Evolutionary conservation across 2,113 vertebrate species (phyloP).

Genomic region (Mixornis gularis): DNA sequence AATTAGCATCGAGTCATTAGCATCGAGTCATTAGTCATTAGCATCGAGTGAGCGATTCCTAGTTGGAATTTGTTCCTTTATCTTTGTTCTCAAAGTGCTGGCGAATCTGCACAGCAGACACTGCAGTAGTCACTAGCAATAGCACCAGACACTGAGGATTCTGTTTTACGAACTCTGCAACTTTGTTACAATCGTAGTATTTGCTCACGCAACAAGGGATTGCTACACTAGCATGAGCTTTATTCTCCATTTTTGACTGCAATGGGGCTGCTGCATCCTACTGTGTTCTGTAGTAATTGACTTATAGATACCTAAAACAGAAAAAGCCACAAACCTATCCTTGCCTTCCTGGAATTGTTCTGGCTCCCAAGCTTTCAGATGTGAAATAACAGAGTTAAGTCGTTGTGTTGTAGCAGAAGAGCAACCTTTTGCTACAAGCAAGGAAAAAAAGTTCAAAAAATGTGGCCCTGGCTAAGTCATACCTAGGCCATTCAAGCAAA

Average conservation of each 20-base stretch:
- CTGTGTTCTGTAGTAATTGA: background rate
- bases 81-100: background rate
- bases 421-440: background rate
- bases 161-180: background rate
- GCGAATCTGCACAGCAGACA: background rate
- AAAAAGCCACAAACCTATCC: background rate
- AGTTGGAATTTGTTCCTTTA: background rate
- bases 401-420: background rate
- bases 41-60: background rate
- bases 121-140: too few relatives aligned
- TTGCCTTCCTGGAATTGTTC: background rate
- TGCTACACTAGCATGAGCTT: background rate
- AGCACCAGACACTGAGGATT: background rate
- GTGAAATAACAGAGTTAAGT: background rate
- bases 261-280: background rate
- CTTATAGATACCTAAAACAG: background rate
- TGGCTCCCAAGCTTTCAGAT: background rate
- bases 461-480: background rate
- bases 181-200: background rate
- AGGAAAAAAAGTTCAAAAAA: background rate
- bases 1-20: too few relatives aligned
- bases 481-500: background rate
- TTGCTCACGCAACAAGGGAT: fast-evolving
- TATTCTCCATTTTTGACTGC: background rate
- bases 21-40: too few relatives aligned